These are phyloP conservation scores for Ailurus styani DNA, from an alignment of 2,113 vertebrate genomes.

Conservation along the genomic window DNA sequence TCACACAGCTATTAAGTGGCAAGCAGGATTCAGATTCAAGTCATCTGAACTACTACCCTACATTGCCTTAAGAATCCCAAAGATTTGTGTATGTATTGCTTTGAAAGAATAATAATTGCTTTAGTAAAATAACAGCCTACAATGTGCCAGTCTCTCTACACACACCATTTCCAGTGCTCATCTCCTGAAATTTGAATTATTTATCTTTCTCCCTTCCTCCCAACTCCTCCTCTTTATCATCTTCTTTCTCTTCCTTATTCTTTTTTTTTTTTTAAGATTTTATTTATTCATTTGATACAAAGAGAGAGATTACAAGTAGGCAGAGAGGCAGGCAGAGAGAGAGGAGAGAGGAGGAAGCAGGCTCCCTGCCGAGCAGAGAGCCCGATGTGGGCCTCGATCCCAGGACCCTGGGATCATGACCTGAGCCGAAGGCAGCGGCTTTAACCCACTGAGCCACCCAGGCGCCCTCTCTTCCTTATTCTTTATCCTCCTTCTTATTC, in stretches of 20 bases:
- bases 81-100: background rate
- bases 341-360: too few species aligned
- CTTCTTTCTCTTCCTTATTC: background rate
- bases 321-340: too few species aligned
- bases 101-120: background rate
- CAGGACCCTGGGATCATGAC: too few species aligned
- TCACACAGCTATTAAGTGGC: background rate
- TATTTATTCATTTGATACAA: too few species aligned
- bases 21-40: background rate
- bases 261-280: too few species aligned
- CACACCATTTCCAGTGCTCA: background rate
- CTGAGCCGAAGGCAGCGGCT: too few species aligned
- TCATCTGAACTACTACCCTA: background rate
- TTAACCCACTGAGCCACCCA: too few species aligned
- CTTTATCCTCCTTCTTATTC: background rate
- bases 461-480: background rate
- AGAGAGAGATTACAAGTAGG: too few species aligned
- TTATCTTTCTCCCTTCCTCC: background rate
- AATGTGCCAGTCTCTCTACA: background rate
- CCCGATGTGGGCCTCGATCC: too few species aligned
- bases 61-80: background rate
- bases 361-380: too few species aligned
- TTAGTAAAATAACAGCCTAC: background rate
- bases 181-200: background rate
- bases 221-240: background rate